phyloP scores from a whole-genome alignment of 2,797 vertebrate genomes.

The Poecilia wingei region DNA sequence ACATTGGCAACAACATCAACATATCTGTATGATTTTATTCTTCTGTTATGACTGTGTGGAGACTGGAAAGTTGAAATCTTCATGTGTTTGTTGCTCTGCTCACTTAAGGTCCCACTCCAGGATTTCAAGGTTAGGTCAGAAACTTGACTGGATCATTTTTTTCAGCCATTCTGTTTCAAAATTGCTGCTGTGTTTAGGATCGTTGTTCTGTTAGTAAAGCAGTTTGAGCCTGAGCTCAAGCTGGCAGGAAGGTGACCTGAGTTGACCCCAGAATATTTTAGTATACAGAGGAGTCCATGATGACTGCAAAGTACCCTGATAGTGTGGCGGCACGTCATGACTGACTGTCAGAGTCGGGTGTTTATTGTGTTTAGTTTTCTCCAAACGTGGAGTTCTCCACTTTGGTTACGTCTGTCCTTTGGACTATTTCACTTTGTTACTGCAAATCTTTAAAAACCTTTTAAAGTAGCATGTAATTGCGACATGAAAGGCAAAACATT shows the following conservation, averaged over 20 bases:
- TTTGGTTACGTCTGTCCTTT: not conserved
- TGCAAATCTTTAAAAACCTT: not conserved
- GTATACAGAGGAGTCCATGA: not conserved
- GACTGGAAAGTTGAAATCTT: not conserved
- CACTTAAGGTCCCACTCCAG: not conserved
- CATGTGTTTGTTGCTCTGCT: not conserved
- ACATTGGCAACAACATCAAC: not conserved
- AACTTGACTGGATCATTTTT: not conserved
- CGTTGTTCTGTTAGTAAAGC: not conserved
- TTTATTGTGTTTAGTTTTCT: not conserved
- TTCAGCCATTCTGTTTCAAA: not conserved
- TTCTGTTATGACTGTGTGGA: not conserved
- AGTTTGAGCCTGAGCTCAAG: not conserved
- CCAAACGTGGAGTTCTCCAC: too few relatives aligned
- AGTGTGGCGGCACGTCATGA: not conserved
- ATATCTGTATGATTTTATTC: not conserved
- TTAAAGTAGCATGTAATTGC: not conserved
- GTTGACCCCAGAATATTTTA: not conserved
- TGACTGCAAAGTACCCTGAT: not conserved
- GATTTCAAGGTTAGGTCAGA: not conserved
- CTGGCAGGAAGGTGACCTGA: not conserved
- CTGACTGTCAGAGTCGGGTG: not conserved
- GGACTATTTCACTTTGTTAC: not conserved
- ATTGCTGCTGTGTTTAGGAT: not conserved
- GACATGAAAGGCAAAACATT: not conserved